A percentile compares a stretch with the other conserved stretches of the same genome.
Conservation (phyloP, 2,797 vertebrate species). For the Clamator glandarius region DNA sequence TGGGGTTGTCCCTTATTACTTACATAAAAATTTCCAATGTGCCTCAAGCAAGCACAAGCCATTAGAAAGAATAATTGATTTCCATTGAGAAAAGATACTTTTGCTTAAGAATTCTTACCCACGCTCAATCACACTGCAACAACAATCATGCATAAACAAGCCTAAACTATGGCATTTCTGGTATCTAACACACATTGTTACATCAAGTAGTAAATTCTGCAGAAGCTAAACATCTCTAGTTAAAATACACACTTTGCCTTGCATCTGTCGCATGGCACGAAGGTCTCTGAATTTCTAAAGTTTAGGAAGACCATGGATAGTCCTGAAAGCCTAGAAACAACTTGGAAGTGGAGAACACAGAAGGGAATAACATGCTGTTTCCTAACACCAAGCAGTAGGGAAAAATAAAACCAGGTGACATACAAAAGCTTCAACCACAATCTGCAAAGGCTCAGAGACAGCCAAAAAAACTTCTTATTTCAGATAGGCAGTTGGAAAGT, state of each 20-base stretch:
- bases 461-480: not conserved
- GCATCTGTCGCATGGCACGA: not conserved
- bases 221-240: not conserved
- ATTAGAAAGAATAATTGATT: not conserved
- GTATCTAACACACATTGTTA: not conserved
- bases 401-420: not conserved
- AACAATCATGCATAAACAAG: rapidly evolving
- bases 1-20: not conserved
- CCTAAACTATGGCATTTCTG: not conserved
- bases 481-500: not conserved
- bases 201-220: not conserved
- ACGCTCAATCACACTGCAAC: not conserved
- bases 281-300: not conserved
- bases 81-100: not conserved
- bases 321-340: not conserved
- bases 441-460: not conserved
- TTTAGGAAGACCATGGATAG: not conserved
- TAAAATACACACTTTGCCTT: not conserved
- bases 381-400: not conserved
- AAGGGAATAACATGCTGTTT: not conserved
- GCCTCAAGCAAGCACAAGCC: not conserved
- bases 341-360: rapidly evolving
- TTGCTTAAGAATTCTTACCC: not conserved
- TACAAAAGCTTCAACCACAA: not conserved
- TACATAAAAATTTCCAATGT: not conserved